Conservation (phyloP, 2,113 vertebrate species). For the Anseranas semipalmata region DNA sequence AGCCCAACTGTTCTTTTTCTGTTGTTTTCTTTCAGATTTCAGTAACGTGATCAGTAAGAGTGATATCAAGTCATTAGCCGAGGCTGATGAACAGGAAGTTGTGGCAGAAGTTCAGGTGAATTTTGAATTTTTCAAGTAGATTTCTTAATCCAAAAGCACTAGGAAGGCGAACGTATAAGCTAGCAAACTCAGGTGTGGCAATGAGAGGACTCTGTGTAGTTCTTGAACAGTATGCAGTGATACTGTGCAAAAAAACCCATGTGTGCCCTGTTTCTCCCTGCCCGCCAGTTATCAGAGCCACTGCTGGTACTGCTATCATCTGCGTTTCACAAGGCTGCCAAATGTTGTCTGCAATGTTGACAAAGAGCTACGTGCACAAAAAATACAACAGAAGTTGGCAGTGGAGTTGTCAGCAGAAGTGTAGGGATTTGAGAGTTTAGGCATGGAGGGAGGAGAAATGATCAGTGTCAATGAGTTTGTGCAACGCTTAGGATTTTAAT, state of each 20-base stretch:
- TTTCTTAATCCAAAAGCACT: neutral
- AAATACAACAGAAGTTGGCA: accelerated
- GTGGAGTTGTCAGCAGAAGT: neutral
- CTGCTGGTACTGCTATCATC: neutral
- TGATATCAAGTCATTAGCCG: constrained; percentile 91
- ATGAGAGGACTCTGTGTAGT: neutral
- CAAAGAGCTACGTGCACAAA: accelerated
- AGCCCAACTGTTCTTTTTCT: accelerated
- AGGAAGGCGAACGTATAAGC: accelerated
- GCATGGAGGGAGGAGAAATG: neutral
- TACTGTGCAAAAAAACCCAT: neutral
- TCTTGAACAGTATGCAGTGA: neutral
- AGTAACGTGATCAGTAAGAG: constrained; percentile 97
- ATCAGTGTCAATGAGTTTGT: accelerated
- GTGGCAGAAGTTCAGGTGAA: constrained; percentile 94
- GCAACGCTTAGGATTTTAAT: accelerated
- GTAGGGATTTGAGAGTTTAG: neutral
- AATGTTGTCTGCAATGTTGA: neutral
- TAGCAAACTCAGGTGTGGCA: neutral
- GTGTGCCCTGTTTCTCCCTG: neutral
- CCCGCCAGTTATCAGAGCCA: neutral
- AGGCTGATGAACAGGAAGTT: constrained; percentile 95
- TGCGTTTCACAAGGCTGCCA: neutral
- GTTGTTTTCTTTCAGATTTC: constrained; percentile 82
- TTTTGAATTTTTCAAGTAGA: neutral